Conservation (phyloP, 37 sponge, comb jelly and placozoan genomes). For the Agelas oroides region DNA sequence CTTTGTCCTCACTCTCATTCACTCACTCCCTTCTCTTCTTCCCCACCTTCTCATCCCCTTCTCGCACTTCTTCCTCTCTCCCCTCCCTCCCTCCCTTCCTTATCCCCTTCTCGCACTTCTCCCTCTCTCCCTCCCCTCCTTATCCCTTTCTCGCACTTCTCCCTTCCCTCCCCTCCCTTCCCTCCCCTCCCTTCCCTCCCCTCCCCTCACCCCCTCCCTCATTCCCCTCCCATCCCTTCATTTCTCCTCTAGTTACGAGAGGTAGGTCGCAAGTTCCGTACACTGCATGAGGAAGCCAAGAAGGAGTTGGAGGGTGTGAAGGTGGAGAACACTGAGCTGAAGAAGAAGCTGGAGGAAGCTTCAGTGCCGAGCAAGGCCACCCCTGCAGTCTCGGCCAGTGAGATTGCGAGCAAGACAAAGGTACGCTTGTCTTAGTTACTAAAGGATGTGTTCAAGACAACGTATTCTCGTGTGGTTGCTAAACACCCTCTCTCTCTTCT, state of each 20-base stretch:
- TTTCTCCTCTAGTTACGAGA: conserved; percentile 41
- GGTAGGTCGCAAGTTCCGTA: conserved; percentile 62
- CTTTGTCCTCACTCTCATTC: not conserved
- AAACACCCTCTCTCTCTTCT: too few relatives aligned
- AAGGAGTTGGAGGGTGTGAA: conserved; percentile 61
- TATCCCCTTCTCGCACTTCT: too few relatives aligned
- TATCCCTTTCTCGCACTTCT: too few relatives aligned
- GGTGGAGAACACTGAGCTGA: conserved; percentile 23
- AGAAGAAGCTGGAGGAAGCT: conserved; percentile 44
- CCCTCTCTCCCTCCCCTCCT: not conserved
- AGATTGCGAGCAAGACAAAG: conserved; percentile 23
- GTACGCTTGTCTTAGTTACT: not conserved
- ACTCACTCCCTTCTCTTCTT: not conserved
- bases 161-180: not conserved
- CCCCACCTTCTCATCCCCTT: not conserved
- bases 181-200: not conserved
- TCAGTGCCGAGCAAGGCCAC: not conserved
- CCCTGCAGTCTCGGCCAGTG: conserved; percentile 16
- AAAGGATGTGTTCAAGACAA: too few relatives aligned
- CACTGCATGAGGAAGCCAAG: conserved; percentile 14
- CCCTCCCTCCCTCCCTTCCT: not conserved
- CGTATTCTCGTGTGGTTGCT: too few relatives aligned
- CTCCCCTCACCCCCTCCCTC: not conserved
- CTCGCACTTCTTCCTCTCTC: not conserved
- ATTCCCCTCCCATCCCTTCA: not conserved